These are phyloP conservation scores for Ochlodes sylvanus DNA, from an alignment of 2,888 invertebrate genomes.

Conservation along the genomic window DNA sequence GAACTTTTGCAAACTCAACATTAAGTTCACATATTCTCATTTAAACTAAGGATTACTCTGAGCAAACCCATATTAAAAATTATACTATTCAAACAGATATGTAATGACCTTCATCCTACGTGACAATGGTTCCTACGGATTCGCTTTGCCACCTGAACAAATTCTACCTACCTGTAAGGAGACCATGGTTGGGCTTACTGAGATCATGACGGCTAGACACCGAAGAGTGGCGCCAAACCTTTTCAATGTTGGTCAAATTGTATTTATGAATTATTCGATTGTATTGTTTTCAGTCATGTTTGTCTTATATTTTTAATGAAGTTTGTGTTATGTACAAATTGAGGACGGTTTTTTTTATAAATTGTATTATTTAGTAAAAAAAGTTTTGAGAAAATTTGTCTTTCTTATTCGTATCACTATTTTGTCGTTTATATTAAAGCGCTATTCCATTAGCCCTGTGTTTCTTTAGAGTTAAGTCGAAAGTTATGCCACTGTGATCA, in stretches of 20 bases:
- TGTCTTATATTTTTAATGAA: conserved; percentile 20
- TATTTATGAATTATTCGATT: neutral
- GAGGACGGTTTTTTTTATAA: no score
- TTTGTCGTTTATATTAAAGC: no score
- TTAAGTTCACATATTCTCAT: no score
- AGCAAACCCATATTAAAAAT: neutral
- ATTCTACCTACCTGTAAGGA: conserved; percentile 87
- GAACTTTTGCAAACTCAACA: no score
- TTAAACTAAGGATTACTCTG: no score
- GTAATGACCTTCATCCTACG: conserved; percentile 76
- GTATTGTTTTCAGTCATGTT: conserved; percentile 26
- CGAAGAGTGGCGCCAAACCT: conserved; percentile 48
- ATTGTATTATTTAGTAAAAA: no score
- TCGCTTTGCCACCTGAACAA: conserved; percentile 87
- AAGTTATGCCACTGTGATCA: no score
- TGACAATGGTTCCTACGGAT: conserved; percentile 88
- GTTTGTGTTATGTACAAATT: conserved; percentile 10
- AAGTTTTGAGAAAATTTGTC: no score
- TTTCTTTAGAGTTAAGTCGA: no score
- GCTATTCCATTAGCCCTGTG: no score
- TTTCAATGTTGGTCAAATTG: conserved; percentile 36
- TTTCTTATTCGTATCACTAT: no score
- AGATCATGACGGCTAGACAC: conserved; percentile 69
- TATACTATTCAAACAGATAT: conserved; percentile 53
- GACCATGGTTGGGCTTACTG: conserved; percentile 79